These are phyloP conservation scores for Momotus momota DNA, from an alignment of 2,797 vertebrate genomes.

Conservation along the genomic window DNA sequence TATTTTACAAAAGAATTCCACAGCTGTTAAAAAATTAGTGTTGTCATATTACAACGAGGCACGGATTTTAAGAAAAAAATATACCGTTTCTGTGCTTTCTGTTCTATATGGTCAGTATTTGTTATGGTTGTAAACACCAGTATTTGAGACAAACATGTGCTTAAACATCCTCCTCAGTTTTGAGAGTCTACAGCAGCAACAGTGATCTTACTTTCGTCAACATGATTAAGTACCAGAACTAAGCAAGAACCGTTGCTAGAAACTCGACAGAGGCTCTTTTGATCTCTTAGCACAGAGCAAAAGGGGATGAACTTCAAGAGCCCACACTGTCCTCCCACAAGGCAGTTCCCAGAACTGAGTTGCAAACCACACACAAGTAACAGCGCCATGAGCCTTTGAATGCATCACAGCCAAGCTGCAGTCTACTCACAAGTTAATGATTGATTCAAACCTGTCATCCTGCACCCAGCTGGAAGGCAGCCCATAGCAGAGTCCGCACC, in stretches of 20 bases:
- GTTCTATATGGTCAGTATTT: not conserved
- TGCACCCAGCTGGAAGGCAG: not conserved
- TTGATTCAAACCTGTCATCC: not conserved
- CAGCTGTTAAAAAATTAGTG: not conserved
- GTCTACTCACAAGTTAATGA: not conserved
- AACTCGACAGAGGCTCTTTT: not conserved
- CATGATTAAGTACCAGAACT: not conserved
- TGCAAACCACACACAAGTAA: fast-evolving
- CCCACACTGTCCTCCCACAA: not conserved
- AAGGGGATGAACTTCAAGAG: not conserved
- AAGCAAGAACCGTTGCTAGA: not conserved
- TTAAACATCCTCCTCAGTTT: not conserved
- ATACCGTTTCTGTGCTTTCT: not conserved
- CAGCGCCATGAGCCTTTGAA: not conserved
- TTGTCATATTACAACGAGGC: not conserved
- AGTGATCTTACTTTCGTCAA: not conserved
- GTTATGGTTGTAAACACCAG: slow-evolving; percentile 5
- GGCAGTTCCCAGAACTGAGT: not conserved
- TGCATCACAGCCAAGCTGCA: fast-evolving
- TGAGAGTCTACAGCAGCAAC: not conserved
- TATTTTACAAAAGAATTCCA: slow-evolving; percentile 31
- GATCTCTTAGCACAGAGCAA: not conserved
- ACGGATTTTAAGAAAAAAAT: not conserved
- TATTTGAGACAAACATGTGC: slow-evolving; percentile 6
- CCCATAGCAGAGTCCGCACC: not conserved